Base-by-base conservation (phyloP, 2,113 vertebrate species). In the Henicopernis longicauda region DNA sequence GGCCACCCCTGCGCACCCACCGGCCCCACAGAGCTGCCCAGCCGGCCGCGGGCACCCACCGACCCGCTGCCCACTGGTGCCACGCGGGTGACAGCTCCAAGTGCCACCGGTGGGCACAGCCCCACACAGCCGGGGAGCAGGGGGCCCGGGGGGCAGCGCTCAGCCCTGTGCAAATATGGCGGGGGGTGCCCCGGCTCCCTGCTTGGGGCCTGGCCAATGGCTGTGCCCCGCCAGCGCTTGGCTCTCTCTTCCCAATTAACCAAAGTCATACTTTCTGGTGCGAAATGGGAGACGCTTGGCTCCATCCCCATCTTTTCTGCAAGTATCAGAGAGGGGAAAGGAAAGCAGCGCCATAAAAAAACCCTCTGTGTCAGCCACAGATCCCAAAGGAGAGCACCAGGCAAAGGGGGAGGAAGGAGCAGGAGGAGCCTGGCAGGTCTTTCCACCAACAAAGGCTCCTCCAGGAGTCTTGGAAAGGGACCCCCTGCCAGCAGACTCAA, bases 191-290 rank as follows among this genome's bases (percentile, higher is more conserved):
- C 32, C 1, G 0, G 55, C 65, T 67, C 47, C 76, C 69, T 1
- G 1, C 55, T 9, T 4, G 0, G 38, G 72, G 62, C 23, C 55
- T 32, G 50, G 82, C 15, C 26, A 3, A 1, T 0, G 50, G 26
- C 63, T 67, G 54, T 0, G 1, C n/a, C 65, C 40, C 1, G 0
- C 13, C 44, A 36, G 36, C 1, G 0, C 32, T 52, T 5, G 49
- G 16, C 15, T 42, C 11, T 6, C 23, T 45, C 57, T 22, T 65
- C 66, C 78, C 47, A 10, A 0, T 44, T 40, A 72, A 57, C 29
- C 36, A 10, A 90, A 82, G 21, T 1, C 11, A 1, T 54, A 44
- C 65, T 76, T 65, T n/a, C 54, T 34, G 49, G 44, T 2, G 4
- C 1, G 2, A 82, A 79, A 59, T 19, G 1, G 1, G 34, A 65